These are phyloP conservation scores for Oegoconia quadripuncta DNA, from an alignment of 2,888 invertebrate species.

Conservation along the genomic window DNA sequence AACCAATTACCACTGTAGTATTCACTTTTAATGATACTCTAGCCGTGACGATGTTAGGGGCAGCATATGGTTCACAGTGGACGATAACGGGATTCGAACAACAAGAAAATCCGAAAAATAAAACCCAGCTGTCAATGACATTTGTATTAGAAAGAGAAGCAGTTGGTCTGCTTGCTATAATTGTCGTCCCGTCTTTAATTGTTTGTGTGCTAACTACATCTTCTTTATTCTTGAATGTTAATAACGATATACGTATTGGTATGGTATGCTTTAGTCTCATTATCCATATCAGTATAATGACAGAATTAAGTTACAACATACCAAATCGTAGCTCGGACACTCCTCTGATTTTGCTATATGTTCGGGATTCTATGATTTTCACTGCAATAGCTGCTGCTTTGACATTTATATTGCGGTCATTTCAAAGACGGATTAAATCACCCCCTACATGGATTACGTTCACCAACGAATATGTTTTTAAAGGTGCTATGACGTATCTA, in stretches of 20 bases:
- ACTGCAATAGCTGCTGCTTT: constrained; percentile 26
- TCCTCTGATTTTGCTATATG: constrained; percentile 39
- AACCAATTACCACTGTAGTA: constrained; percentile 7
- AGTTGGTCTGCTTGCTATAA: constrained; percentile 22
- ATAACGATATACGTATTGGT: constrained; percentile 28
- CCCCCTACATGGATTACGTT: constrained; percentile 27
- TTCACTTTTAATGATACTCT: constrained; percentile 17
- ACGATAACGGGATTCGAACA: constrained; percentile 34
- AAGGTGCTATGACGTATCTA: constrained; percentile 21
- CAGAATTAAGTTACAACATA: constrained; percentile 25
- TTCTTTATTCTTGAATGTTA: constrained; percentile 18
- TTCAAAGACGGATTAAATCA: constrained; percentile 21
- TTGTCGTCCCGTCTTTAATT: not conserved
- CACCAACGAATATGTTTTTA: constrained; percentile 28
- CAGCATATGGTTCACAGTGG: constrained; percentile 40
- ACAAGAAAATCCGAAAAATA: constrained; percentile 16
- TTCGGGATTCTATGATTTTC: constrained; percentile 34
- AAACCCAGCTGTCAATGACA: constrained; percentile 28
- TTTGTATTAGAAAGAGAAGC: constrained; percentile 43
- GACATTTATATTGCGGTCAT: constrained; percentile 26
- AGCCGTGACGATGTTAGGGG: constrained; percentile 20
- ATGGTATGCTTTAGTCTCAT: constrained; percentile 36
- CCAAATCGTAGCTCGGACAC: constrained; percentile 30
- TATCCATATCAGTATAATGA: constrained; percentile 33
- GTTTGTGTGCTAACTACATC: not conserved